These are phyloP conservation scores for Pipa parva DNA, from an alignment of 2,113 vertebrate species.

Conservation along the genomic window DNA sequence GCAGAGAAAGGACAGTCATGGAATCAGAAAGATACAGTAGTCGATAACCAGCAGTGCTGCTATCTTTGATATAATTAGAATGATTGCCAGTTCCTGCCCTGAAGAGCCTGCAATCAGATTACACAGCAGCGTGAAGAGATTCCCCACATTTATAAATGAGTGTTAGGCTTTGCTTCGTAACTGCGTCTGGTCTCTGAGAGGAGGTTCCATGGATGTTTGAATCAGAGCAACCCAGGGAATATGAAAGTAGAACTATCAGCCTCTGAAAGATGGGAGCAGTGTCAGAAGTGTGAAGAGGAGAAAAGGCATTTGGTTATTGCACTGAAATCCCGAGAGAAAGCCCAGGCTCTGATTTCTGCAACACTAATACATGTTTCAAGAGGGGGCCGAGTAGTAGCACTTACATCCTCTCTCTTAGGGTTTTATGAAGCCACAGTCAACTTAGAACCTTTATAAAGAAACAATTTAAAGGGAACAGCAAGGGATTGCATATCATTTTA, in stretches of 20 bases:
- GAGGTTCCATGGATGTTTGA: constrained; percentile 35
- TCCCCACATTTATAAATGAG: background rate
- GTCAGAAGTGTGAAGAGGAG: constrained; percentile 36
- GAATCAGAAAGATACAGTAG: background rate
- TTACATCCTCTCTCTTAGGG: constrained; percentile 19
- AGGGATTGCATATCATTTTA: constrained; percentile 16
- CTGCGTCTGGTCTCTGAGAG: constrained; percentile 6
- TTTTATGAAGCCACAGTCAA: constrained; percentile 21
- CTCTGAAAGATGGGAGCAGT: constrained; percentile 23
- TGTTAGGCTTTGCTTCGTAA: constrained; percentile 6
- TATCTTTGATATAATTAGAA: background rate
- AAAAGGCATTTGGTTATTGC: constrained; percentile 32
- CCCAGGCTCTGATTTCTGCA: constrained; percentile 13
- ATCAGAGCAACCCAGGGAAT: constrained; percentile 26
- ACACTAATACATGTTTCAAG: constrained; percentile 17
- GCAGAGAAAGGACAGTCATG: background rate
- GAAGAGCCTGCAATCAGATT: constrained; percentile 4
- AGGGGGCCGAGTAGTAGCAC: background rate
- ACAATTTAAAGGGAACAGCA: constrained; percentile 30
- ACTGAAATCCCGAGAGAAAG: constrained; percentile 17
- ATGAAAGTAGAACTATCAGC: constrained; percentile 29
- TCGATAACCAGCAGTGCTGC: background rate
- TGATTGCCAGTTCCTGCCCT: background rate
- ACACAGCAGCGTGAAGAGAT: background rate
- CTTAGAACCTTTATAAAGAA: constrained; percentile 16